A percentile compares a stretch with the other conserved stretches of the same genome.
phyloP scores from a whole-genome alignment of 2,797 vertebrate genomes.

The Parauchenoglanis punctatus region DNA sequence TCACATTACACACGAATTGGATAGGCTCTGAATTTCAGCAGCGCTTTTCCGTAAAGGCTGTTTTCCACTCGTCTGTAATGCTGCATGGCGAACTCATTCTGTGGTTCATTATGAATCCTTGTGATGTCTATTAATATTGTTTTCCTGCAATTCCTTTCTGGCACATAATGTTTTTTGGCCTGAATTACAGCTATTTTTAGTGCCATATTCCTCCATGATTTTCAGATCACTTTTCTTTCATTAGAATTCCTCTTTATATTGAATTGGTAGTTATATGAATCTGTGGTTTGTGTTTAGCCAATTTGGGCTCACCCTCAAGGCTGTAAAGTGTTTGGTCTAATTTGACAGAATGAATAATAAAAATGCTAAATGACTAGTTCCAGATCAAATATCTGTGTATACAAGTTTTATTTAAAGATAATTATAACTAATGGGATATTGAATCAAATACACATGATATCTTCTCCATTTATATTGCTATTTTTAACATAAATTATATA shows the following conservation, averaged over 20 bases:
- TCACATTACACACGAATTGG: conserved; percentile 25
- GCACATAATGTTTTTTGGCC: conserved; percentile 40
- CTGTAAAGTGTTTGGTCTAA: neutral
- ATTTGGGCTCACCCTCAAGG: neutral
- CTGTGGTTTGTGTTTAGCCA: conserved; percentile 37
- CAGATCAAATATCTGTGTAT: neutral
- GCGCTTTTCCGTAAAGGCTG: conserved; percentile 15
- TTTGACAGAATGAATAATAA: neutral
- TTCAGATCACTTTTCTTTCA: conserved; percentile 32
- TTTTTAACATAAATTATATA: neutral
- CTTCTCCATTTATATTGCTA: neutral
- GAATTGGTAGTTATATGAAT: conserved; percentile 10
- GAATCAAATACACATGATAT: neutral
- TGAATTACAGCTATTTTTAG: conserved; percentile 43
- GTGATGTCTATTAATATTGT: conserved; percentile 49
- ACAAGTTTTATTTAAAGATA: neutral
- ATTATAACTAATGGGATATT: neutral
- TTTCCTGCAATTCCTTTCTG: conserved; percentile 28
- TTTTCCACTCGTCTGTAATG: conserved; percentile 46
- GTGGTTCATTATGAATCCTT: conserved; percentile 56
- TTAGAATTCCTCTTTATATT: conserved; percentile 30
- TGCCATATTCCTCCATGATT: conserved; percentile 27
- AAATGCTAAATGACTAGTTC: neutral
- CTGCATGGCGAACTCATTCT: conserved; percentile 46
- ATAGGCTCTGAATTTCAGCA: conserved; percentile 39